Conservation (phyloP, 2,113 vertebrate species). For the Acrocephalus kingi region DNA sequence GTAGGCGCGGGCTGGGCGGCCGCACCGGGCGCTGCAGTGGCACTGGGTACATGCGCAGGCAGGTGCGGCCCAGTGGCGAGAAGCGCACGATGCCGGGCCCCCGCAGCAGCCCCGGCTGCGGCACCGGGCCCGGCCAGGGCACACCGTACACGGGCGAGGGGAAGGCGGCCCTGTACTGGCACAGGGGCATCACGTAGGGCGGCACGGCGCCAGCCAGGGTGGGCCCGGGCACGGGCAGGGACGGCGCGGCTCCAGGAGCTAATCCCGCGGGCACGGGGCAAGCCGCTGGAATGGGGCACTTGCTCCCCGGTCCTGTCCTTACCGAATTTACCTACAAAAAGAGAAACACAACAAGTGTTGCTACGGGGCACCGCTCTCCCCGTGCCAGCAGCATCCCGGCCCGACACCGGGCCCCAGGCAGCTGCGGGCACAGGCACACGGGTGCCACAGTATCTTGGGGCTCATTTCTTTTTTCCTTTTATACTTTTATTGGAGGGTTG, state of each 20-base stretch:
- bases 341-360: conserved; percentile 49
- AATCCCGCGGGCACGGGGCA: conserved; percentile 75
- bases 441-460: fast-evolving
- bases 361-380: not conserved
- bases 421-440: not conserved
- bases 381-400: fast-evolving
- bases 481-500: not conserved
- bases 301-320: conserved; percentile 66
- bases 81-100: conserved; percentile 53
- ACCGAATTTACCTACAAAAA: conserved; percentile 69
- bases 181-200: conserved; percentile 72
- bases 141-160: conserved; percentile 73
- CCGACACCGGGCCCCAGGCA: fast-evolving
- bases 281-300: conserved; percentile 74
- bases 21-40: conserved; percentile 66
- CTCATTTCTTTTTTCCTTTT: not conserved
- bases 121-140: conserved; percentile 75
- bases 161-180: conserved; percentile 74
- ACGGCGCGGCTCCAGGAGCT: conserved; percentile 62
- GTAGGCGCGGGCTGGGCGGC: conserved; percentile 60
- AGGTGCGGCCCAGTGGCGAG: conserved; percentile 59
- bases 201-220: conserved; percentile 62
- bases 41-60: conserved; percentile 72
- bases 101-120: conserved; percentile 62
- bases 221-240: conserved; percentile 70